phyloP scores from a whole-genome alignment of 2,888 invertebrate species.

The Xylota sylvarum region DNA sequence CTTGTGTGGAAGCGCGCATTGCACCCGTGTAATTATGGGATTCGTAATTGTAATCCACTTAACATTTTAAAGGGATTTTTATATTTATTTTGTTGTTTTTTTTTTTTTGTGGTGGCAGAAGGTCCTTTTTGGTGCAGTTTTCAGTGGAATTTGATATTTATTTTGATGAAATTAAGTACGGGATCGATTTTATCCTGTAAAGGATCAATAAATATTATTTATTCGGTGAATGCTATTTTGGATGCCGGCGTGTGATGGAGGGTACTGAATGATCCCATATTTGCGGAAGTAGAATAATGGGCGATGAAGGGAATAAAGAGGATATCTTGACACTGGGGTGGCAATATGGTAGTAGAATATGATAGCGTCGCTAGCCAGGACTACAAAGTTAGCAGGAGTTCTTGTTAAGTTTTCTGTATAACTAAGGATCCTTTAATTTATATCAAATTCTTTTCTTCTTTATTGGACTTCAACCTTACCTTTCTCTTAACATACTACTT shows the following conservation, averaged over 20 bases:
- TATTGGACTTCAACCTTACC: too few relatives aligned
- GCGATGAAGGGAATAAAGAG: constrained; percentile 2
- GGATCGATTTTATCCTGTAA: constrained; percentile 47
- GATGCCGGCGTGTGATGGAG: constrained; percentile 14
- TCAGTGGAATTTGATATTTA: constrained; percentile 70
- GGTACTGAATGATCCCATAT: neutral
- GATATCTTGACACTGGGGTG: neutral
- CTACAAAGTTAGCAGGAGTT: too few relatives aligned
- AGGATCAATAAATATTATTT: constrained; percentile 54
- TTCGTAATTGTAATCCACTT: constrained; percentile 74
- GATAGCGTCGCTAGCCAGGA: neutral
- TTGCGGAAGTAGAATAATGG: constrained; percentile 44
- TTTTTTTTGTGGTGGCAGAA: constrained; percentile 12
- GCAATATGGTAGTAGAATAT: constrained; percentile 1
- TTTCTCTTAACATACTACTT: too few relatives aligned
- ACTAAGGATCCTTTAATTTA: too few relatives aligned
- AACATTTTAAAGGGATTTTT: constrained; percentile 47
- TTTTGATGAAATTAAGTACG: constrained; percentile 71
- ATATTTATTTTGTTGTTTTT: neutral
- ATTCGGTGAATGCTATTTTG: constrained; percentile 56
- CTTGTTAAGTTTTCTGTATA: too few relatives aligned
- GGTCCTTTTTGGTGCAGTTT: constrained; percentile 45
- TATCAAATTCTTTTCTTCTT: too few relatives aligned
- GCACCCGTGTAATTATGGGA: constrained; percentile 62
- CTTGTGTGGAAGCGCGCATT: constrained; percentile 45